Evolutionary conservation across 2,888 invertebrate species (phyloP), one percentile per base, ranked within the genome.

Genomic region (Latheticus oryzae): DNA sequence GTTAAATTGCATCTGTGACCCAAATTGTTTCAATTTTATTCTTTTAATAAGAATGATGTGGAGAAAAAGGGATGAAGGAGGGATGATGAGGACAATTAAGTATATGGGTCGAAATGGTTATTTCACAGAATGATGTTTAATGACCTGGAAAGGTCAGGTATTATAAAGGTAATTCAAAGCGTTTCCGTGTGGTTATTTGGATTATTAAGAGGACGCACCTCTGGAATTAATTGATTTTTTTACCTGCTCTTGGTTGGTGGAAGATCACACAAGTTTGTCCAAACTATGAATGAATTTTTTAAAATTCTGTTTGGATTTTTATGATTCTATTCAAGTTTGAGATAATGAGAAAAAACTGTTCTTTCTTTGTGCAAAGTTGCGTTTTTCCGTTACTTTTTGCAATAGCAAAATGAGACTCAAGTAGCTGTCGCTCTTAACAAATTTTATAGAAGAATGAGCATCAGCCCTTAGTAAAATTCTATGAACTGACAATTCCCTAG

Each of bases 61-160:
- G 3, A 19, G 3, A 33, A 15, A 33, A 33, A 4, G 12, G 3
- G 5, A 9, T n/a, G 38, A 21, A 13, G 37, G 5, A 11, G 12
- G 19, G 21, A 8, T 2, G 21, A 15, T 2, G 13, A 15, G 45
- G 45, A 32, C 45, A 45, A 32, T 45, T 43, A 26, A 11, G 3
- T 28, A 28, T 26, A 30, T 43, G 28, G 42, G 28, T 8, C 28
- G 24, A 40, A 24, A 42, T 16, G 30, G 19, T 43, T 28, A 8
- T 16, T 33, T 3, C 12, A 12, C 7, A n/a, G n/a, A 23, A 28
- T 16, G 5, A 11, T 45, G 45, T 16, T 21, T 45, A 45, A 45
- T 45, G 45, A 45, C 32, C 45, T 32, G 45, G n/a, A 21, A 45
- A 45, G 45, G 45, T 32, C 45, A 32, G 30, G 17, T 19, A 30